Base-by-base conservation (phyloP, 2,888 invertebrate species). In the Drosophila rellima region DNA sequence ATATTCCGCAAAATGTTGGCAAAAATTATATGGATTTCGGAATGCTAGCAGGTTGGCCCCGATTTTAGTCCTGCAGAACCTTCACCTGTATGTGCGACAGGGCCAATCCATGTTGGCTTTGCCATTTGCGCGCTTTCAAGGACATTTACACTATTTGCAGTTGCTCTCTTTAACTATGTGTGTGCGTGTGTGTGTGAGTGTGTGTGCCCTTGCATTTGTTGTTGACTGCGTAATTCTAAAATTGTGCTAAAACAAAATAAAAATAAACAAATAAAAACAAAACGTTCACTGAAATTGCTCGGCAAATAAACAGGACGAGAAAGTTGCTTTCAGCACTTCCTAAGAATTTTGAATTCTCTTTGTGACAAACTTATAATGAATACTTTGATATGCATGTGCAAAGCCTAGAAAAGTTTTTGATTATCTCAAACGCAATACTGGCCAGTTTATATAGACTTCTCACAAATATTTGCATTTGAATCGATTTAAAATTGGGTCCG, bases 91-190 rank as follows among this genome's bases (percentile, higher is more conserved):
- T 71, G 55, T 62, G 66, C 59, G 63, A 42, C 69, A 69, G 51
- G 72, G 73, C 66, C 70, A 68, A 68, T 42, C 26, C 35, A 44
- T 64, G 70, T 71, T 78, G 64, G 66, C 64, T 66, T 66, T 77
- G 75, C 76, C 84, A 72, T 78, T 85, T 87, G 85, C 77, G 83
- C 76, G 75, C 62, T 79, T 84, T 85, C 85, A 85, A 89, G 85
- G 85, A 85, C 85, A 71, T 82, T 77, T 76, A 47, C 70, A 78
- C 75, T 89, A 82, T 85, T 79, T 87, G 80, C 84, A 81, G 70
- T 82, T 84, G 73, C 87, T 80, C 83, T 83, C 79, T 74, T 60
- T 71, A 10, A 55, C 29, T 64, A 2, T 64, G 26, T 55, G 15
- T 55, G 20, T 64, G 17, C 47, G 17, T 57, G 6, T 48, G 33